phyloP scores from a whole-genome alignment of 2,113 vertebrate genomes.

The Entelurus aequoreus region DNA sequence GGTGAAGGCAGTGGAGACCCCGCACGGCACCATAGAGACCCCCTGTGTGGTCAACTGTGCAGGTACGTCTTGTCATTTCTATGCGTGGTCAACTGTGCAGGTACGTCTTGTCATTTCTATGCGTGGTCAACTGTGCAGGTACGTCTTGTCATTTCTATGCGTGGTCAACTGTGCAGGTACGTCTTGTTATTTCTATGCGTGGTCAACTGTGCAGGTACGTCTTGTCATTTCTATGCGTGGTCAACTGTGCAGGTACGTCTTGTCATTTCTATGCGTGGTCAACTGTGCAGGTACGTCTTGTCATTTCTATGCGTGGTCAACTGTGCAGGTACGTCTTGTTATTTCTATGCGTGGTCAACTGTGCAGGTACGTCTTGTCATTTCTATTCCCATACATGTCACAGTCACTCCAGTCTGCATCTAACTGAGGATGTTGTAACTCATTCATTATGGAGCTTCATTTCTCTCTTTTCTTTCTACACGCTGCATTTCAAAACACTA shows the following conservation, averaged over 20 bases:
- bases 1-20: constrained; percentile 82
- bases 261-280: constrained; percentile 84
- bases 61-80: constrained; percentile 67
- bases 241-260: constrained; percentile 88
- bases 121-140: no score
- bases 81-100: no score
- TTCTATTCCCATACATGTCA: no score
- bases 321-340: constrained; percentile 79
- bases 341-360: constrained; percentile 79
- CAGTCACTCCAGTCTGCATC: no score
- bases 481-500: no score
- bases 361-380: constrained; percentile 75
- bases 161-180: constrained; percentile 95
- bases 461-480: no score
- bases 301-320: constrained; percentile 78
- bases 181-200: no score
- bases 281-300: constrained; percentile 85
- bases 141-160: no score
- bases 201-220: constrained; percentile 91
- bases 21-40: constrained; percentile 80
- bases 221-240: no score
- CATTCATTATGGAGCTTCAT: no score
- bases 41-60: constrained; percentile 92
- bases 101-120: no score
- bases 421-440: no score